Evolutionary conservation across 2,797 vertebrate genomes (phyloP).

Genomic region (Clarias laeviceps): DNA sequence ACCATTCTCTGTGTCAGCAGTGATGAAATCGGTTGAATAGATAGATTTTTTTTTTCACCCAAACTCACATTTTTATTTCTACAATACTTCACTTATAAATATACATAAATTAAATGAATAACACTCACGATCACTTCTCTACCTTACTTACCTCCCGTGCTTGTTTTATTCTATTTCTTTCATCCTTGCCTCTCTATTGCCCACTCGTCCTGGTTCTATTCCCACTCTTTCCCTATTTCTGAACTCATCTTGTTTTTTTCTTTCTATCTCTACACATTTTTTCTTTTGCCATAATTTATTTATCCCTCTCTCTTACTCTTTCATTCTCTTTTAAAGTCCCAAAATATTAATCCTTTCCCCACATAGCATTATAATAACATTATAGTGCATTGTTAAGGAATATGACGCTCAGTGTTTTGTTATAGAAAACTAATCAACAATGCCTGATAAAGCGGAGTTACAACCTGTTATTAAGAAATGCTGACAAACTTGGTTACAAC

Average conservation of each 20-base stretch:
- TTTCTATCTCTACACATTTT: slow-evolving; percentile 9
- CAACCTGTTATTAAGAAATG: background rate
- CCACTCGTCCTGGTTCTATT: background rate
- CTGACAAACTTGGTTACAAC: background rate
- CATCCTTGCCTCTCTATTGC: slow-evolving; percentile 6
- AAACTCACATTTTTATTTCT: background rate
- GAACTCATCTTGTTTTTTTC: background rate
- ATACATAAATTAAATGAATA: background rate
- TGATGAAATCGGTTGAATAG: background rate
- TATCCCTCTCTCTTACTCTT: background rate
- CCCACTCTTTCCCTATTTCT: background rate
- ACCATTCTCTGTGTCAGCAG: background rate
- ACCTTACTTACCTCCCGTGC: slow-evolving; percentile 51
- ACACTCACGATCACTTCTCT: background rate
- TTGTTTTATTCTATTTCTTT: background rate
- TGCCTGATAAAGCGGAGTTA: too few species aligned
- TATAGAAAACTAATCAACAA: too few species aligned
- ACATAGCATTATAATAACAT: too few species aligned
- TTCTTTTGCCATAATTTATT: slow-evolving; percentile 4
- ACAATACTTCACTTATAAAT: background rate
- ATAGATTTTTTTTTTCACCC: background rate
- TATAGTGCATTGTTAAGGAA: too few species aligned
- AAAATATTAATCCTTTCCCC: too few species aligned
- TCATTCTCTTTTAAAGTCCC: background rate
- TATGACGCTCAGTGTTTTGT: too few species aligned